A percentile compares a stretch with the other conserved stretches of the same genome.
Evolutionary conservation across 1,140 invertebrate species (phyloP).

Genomic region (Elymnias hypermnestra): DNA sequence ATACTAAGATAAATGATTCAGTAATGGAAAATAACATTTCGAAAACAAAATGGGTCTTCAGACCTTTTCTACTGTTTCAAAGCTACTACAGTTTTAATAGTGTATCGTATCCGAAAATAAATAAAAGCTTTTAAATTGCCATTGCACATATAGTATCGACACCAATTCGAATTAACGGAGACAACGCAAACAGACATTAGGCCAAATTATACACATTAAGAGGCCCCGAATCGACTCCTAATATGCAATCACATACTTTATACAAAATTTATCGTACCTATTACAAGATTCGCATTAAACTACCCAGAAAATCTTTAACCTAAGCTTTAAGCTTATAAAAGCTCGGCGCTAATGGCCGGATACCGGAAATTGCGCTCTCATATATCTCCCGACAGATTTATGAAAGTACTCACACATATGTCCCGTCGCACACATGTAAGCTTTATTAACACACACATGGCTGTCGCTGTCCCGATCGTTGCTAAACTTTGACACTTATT

Average conservation of each 20-base stretch:
- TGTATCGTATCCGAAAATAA: neutral
- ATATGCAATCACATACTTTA: conserved; percentile 76
- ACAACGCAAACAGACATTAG: conserved; percentile 61
- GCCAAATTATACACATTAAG: conserved; percentile 72
- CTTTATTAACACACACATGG: conserved; percentile 33
- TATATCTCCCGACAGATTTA: conserved; percentile 91
- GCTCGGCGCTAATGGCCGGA: conserved; percentile 87
- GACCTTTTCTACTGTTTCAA: too few species aligned
- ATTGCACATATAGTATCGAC: conserved; percentile 25
- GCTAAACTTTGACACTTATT: conserved; percentile 64
- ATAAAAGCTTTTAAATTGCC: conserved; percentile 18
- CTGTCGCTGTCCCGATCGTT: conserved; percentile 33
- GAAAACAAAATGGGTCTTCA: too few species aligned
- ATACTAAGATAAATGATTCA: too few species aligned
- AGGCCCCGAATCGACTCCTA: conserved; percentile 68
- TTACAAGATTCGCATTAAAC: conserved; percentile 76
- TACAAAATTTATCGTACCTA: conserved; percentile 75
- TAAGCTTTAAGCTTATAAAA: conserved; percentile 78
- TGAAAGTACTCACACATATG: conserved; percentile 83
- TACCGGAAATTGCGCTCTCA: conserved; percentile 91
- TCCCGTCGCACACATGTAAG: conserved; percentile 41
- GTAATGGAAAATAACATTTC: too few species aligned
- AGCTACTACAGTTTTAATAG: too few species aligned
- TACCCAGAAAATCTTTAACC: conserved; percentile 78
- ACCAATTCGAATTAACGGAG: conserved; percentile 29